A percentile compares a stretch with the other conserved stretches of the same genome.
Conservation (phyloP, 1,140 invertebrate species). For the Argopecten irradians region DNA sequence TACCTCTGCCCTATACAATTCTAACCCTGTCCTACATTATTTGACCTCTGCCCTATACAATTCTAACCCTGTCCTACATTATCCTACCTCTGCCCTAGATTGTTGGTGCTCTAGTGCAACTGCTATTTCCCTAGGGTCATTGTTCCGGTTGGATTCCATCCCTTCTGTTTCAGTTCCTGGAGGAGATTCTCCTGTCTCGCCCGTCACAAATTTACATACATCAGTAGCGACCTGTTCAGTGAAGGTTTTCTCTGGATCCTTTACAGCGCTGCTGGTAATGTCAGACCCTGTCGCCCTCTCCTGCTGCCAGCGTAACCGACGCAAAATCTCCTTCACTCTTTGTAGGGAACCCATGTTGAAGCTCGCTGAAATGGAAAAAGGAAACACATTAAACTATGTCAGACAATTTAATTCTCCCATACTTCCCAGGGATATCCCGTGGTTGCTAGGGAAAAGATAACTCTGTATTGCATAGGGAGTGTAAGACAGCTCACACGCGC, state of each 20-base stretch:
- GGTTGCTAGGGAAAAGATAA: too few relatives aligned
- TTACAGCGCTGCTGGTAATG: constrained; percentile 26
- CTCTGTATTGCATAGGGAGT: too few relatives aligned
- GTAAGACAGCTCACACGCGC: too few relatives aligned
- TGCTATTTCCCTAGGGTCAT: constrained; percentile 69
- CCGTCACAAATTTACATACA: constrained; percentile 67
- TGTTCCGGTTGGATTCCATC: constrained; percentile 46
- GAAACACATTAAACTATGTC: constrained; percentile 25
- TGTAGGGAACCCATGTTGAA: constrained; percentile 68
- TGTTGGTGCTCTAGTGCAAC: constrained; percentile 78
- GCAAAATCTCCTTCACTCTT: constrained; percentile 71
- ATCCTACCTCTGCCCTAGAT: constrained; percentile 77
- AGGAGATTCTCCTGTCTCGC: constrained; percentile 47
- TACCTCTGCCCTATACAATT: too few relatives aligned
- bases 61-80: too few relatives aligned
- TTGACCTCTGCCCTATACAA: too few relatives aligned
- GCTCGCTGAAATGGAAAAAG: background rate
- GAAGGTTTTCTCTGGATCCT: constrained; percentile 38
- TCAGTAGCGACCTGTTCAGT: constrained; percentile 49
- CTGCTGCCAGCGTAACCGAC: constrained; percentile 69
- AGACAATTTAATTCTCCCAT: background rate
- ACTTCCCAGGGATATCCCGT: too few relatives aligned
- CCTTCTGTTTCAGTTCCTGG: constrained; percentile 35
- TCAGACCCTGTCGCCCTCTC: constrained; percentile 59
- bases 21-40: too few relatives aligned